Base-by-base conservation (phyloP, 2,888 invertebrate species). In the Lucinisca nassula region DNA sequence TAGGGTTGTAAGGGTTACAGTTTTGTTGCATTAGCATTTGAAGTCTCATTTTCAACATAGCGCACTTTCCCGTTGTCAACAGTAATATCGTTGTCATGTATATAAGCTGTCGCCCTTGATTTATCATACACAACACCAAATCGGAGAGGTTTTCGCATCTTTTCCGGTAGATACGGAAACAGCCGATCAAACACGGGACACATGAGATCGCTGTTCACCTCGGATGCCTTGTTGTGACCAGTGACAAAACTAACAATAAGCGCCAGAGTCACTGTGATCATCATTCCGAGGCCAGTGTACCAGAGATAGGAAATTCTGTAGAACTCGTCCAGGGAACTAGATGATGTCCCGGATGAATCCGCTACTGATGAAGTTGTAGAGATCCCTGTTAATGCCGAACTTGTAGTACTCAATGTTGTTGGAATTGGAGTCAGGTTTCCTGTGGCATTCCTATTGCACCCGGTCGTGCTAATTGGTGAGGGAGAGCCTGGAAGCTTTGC, bases 231-330 rank as follows among this genome's bases (percentile, higher is more conserved):
- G 0, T 85, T 90, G 51, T 79, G 77, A 0, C 92, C 91, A 17
- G 92, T 90, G 8, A 91, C 45, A 27, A 90, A 81, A 74, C 92
- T 92, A 38, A 91, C 89, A 27, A 90, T 35, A 32, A 92, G 80
- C 0, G 90, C 87, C n/a, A 91, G 73, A 35, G 88, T 74, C 10
- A 92, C 84, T 27, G 87, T 84, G 10, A 90, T 40, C 21, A 87
- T 70, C 87, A 91, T 89, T 0, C 91, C 92, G 0, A 88, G 82
- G 30, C 89, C 86, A 2, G 92, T 92, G 85, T 92, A 92, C 87
- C 92, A 92, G 58, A 90, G 75, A 37, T 92, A 92, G 12, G 92
- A 92, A 51, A 92, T 74, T 35, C 87, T 80, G 89, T 92, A 92
- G 77, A 92, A 86, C 58, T 88, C 82, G 72, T 85, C 78, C 12